Evolutionary conservation across 1,140 invertebrate genomes (phyloP), one percentile per base, ranked within the genome.

Genomic region (Papilio helenus): DNA sequence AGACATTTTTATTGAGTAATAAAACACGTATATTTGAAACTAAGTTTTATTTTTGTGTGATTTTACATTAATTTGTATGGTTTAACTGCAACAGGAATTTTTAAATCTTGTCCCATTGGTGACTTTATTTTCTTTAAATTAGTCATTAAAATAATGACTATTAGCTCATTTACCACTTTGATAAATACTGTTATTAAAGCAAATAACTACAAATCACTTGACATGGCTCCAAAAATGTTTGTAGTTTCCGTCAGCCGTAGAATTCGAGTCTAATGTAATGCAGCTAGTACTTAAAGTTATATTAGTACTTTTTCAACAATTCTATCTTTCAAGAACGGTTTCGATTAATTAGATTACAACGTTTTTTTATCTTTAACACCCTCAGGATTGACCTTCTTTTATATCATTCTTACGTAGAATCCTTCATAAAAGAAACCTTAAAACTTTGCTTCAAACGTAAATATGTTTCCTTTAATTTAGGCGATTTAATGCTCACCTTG

Each of bases 181-280:
- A 61, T 61, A 29, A 26, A 61, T 26, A 26, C 58, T 61, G 20
- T 12, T 3, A 26, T 12, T 61, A 61, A 26, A 61, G 23, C 4
- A 26, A 61, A 61, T 61, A 61, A 26, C 23, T 26, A 61, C 58
- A 61, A 61, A 61, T 26, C 23, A 61, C 58, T 61, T 61, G 58
- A 61, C 58, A 80, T 72, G 65, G 58, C 74, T 78, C 39, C 5
- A 71, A 39, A 51, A 83, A 86, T 34, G 14, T 29, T 39, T 82
- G 82, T 82, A 87, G 49, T 39, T 58, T 58, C 55, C 55, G 55
- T 10, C 55, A 20, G 55, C 55, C 20, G 55, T 23, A 58, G 16
- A 7, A 55, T 18, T 20, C 51, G 51, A 0, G 51, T 20, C 51
- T 55, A 7, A 23, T 20, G n/a, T 12, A 9, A 58, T n/a, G 10